These are phyloP conservation scores for Dendroctonus ponderosae DNA, from an alignment of 1,140 invertebrate species.

Conservation along the genomic window DNA sequence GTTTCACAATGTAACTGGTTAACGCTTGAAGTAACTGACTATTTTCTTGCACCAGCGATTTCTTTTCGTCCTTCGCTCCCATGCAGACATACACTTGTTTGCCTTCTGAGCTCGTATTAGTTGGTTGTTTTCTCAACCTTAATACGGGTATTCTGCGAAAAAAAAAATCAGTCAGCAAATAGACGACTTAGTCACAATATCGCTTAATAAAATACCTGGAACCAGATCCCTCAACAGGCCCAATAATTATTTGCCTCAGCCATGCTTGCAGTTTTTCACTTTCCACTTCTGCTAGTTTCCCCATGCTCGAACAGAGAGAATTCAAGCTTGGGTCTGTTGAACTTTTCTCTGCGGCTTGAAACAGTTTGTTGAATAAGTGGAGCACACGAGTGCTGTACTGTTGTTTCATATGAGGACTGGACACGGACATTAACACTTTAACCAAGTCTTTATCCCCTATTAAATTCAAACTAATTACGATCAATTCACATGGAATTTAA, in stretches of 20 bases:
- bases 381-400: slow-evolving; percentile 75
- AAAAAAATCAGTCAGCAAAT: not conserved
- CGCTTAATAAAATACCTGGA: not conserved
- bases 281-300: slow-evolving; percentile 66
- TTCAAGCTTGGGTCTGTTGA: slow-evolving; percentile 64
- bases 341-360: slow-evolving; percentile 62
- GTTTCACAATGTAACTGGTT: slow-evolving; percentile 73
- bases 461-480: slow-evolving; percentile 7
- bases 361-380: slow-evolving; percentile 78
- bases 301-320: slow-evolving; percentile 66
- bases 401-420: slow-evolving; percentile 64
- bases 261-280: slow-evolving; percentile 65
- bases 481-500: not conserved
- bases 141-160: slow-evolving; percentile 4
- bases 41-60: slow-evolving; percentile 63
- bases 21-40: slow-evolving; percentile 70
- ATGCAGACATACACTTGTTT: slow-evolving; percentile 37
- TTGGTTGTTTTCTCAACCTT: slow-evolving; percentile 22
- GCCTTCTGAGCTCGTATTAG: slow-evolving; percentile 23
- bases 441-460: slow-evolving; percentile 58
- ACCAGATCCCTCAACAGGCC: slow-evolving; percentile 49
- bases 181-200: not conserved
- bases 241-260: slow-evolving; percentile 68
- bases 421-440: slow-evolving; percentile 72
- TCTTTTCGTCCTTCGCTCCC: slow-evolving; percentile 51